Base-by-base conservation (phyloP, 1,140 invertebrate species). In the Teleopsis dalmanni region DNA sequence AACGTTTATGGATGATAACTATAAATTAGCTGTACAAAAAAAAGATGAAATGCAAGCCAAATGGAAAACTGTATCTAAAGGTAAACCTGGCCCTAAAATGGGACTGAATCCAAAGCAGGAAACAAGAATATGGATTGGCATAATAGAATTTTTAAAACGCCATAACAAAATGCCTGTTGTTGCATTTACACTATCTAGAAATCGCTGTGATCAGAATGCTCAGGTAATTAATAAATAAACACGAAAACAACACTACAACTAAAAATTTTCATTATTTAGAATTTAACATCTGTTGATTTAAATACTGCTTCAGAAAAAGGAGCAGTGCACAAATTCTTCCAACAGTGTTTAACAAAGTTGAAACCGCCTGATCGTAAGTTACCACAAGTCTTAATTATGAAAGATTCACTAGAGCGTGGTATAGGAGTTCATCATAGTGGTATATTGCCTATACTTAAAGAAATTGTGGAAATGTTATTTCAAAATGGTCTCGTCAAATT, bases 361-460 rank as follows among this genome's bases (percentile, higher is more conserved):
- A 95, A 95, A 62, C 83, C 84, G 40, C 79, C 84, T 1, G 95
- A 99, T 71, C 79, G 83, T 57, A 76, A 82, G 51, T 75, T 98
- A 45, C 94, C 95, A 3, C 95, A 99, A 77, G 90, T 86, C 5
- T 67, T 80, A 19, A 77, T 77, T 47, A 80, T 98, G 72, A 77
- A 83, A 63, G 78, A 84, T 36, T 79, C 94, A 10, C 65, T 97
- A n/a, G 80, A 83, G 60, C 80, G 84, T 55, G 96, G 96, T 1
- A 87, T 98, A 52, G 95, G 94, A 1, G 83, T 98, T 13, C 95
- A 99, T 75, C 95, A 99, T 69, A 96, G 93, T 73, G 95, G 95
- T 18, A 94, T 99, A 56, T 72, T 99, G 43, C 95, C 95, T 0
- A 88, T 98, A 56, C 75, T 99, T 1, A 98, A 98, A 70, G 96